A percentile compares a stretch with the other conserved stretches of the same genome.
Evolutionary conservation across 2,888 invertebrate species (phyloP).

Genomic region (Andrena fulva): DNA sequence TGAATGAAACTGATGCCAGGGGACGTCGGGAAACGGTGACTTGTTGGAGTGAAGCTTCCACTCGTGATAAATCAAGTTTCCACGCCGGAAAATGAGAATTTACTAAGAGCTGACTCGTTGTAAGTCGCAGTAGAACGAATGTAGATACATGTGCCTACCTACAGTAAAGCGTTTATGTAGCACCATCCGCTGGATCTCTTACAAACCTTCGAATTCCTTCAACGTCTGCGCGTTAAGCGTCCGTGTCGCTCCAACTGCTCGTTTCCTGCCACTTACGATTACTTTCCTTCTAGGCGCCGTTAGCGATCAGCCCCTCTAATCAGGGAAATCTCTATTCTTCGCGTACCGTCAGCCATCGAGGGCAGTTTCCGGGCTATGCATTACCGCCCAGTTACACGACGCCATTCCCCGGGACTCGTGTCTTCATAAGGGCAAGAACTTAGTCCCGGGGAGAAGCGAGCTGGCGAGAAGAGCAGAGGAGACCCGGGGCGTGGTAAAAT

Average conservation of each 20-base stretch:
- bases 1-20: too few species aligned
- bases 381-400: constrained; percentile 5
- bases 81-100: too few species aligned
- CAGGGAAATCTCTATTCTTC: constrained; percentile 61
- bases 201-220: constrained; percentile 3
- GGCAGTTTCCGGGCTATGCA: constrained; percentile 35
- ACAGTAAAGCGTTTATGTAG: neutral
- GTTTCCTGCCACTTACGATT: constrained; percentile 47
- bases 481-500: constrained; percentile 60
- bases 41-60: too few species aligned
- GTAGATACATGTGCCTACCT: neutral
- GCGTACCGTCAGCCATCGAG: constrained; percentile 27
- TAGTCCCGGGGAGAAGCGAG: neutral
- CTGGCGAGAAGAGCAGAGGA: neutral
- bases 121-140: too few species aligned
- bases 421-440: constrained; percentile 23
- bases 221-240: constrained; percentile 12
- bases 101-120: too few species aligned
- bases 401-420: constrained; percentile 24
- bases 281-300: constrained; percentile 20
- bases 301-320: constrained; percentile 42
- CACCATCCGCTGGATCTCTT: neutral
- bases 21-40: too few species aligned
- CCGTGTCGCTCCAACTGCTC: constrained; percentile 34
- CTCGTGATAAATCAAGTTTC: neutral